Evolutionary conservation across 2,113 vertebrate genomes (phyloP), one percentile per base, ranked within the genome.

Genomic region (Lycaon pictus): DNA sequence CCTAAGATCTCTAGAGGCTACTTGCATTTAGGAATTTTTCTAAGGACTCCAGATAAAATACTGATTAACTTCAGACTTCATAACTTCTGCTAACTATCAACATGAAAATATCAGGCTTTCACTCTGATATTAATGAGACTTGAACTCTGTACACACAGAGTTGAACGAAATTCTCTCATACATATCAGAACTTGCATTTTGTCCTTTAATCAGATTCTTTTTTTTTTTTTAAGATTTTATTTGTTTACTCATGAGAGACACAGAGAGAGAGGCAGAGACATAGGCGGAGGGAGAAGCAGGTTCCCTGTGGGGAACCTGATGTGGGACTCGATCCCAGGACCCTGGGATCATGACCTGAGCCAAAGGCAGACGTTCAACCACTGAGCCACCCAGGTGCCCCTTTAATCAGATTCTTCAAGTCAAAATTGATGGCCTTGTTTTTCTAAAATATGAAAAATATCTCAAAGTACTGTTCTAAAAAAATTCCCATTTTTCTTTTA

Each of bases 381-480:
- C 43, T 43, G 43, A 43, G 43, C 43, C 43, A 43, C 43, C 43
- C 43, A 43, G 43, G 43, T 43, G 43, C 43, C 43, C 82, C 12
- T 43, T 95, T 81, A 85, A 77, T 74, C n/a, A 69, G 74, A 88
- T 88, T 48, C 67, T 65, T 90, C 19, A 71, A 43, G 60, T 71
- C 29, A 80, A 91, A 81, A 37, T 23, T 25, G 22, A 32, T 81
- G 35, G 20, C 53, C 80, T 71, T 90, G 9, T 82, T 94, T 95
- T 94, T 89, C 60, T 94, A 27, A 82, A 92, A 88, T n/a, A 51
- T 83, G 72, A 53, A 51, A 62, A 90, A 85, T 67, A 76, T 27
- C 23, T 23, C 74, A 23, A 69, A 82, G n/a, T 35, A 29, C 43
- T 88, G 2, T 74, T 88, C 51, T 29, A 19, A 69, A 81, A 82